phyloP scores from a whole-genome alignment of 1,140 invertebrate species.

The Brevipalpus yothersi region DNA sequence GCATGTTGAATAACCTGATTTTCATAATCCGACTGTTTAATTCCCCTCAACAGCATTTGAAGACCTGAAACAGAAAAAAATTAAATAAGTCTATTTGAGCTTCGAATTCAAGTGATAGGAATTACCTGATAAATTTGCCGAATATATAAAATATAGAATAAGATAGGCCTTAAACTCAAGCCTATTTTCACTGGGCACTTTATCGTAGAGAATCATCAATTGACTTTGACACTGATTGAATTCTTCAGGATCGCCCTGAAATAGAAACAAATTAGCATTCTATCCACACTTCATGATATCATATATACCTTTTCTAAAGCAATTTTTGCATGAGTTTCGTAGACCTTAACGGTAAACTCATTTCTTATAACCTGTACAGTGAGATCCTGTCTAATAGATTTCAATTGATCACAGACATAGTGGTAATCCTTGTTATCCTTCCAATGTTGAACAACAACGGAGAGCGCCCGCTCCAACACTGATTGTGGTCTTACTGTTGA shows the following conservation, averaged over 20 bases:
- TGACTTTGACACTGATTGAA: slow-evolving; percentile 98
- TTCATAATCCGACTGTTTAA: slow-evolving; percentile 46
- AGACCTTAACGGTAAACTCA: slow-evolving; percentile 79
- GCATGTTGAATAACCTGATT: slow-evolving; percentile 66
- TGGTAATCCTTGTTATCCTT: slow-evolving; percentile 65
- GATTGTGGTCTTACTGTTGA: slow-evolving; percentile 64
- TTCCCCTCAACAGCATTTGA: slow-evolving; percentile 55
- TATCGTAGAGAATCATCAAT: slow-evolving; percentile 65
- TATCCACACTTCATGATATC: too few species aligned
- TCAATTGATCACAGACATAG: slow-evolving; percentile 91
- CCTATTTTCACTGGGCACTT: slow-evolving; percentile 40
- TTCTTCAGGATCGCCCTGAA: slow-evolving; percentile 71
- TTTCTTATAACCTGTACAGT: slow-evolving; percentile 89
- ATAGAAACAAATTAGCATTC: not conserved
- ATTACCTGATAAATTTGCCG: slow-evolving; percentile 77
- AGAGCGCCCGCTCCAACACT: slow-evolving; percentile 55
- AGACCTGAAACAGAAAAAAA: slow-evolving; percentile 38
- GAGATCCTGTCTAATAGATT: slow-evolving; percentile 92
- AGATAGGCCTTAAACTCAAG: slow-evolving; percentile 82
- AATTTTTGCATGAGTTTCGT: slow-evolving; percentile 91
- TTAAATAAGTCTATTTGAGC: too few species aligned
- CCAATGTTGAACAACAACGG: slow-evolving; percentile 75
- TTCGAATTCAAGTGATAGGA: too few species aligned
- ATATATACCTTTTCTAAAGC: slow-evolving; percentile 54
- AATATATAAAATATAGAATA: slow-evolving; percentile 90